Base-by-base conservation (phyloP, 2,888 invertebrate genomes). In the Elegia similella region DNA sequence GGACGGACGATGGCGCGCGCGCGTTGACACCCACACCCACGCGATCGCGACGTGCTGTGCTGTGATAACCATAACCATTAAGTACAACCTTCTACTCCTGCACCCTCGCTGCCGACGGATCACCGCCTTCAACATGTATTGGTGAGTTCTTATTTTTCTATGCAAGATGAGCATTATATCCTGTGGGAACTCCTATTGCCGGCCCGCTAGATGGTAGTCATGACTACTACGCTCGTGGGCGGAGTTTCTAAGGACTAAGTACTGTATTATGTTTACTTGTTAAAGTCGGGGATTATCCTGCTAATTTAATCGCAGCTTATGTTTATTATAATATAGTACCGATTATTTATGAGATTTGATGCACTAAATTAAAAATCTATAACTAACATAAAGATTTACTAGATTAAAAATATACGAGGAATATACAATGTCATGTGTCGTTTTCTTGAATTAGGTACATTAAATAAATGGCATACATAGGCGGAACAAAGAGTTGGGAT, bases 1-100 rank as follows among this genome's bases (percentile, higher is more conserved):
- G 83, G 62, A 64, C 80, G 82, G 78, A 83, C 85, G 86, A 84
- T 86, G 88, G 76, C 75, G 69, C 65, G 67, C 76, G 73, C 76
- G 75, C 70, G 75, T 61, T 73, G 62, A 74, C 62, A 6, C 46
- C 13, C 55, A 38, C 63, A 63, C 63, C 64, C 57, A 61, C 62
- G 59, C 66, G 64, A 72, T 67, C 10, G 17, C 3, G 23, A 70
- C 75, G 78, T 74, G 80, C 71, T 70, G 81, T 80, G 79, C 77
- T 74, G 80, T 80, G 80, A 76, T 69, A 12, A n/a, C n/a, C 12
- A 70, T 70, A 67, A 67, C 70, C 65, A 66, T n/a, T n/a, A n/a
- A n/a, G 30, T 53, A 52, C 69, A 62, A 42, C 12, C 3, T n/a
- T n/a, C 38, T 10, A 2, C 47, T 16, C 17, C 13, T 15, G 7